Evolutionary conservation across 1,140 invertebrate species (phyloP).

Genomic region (Semibalanus balanoides): DNA sequence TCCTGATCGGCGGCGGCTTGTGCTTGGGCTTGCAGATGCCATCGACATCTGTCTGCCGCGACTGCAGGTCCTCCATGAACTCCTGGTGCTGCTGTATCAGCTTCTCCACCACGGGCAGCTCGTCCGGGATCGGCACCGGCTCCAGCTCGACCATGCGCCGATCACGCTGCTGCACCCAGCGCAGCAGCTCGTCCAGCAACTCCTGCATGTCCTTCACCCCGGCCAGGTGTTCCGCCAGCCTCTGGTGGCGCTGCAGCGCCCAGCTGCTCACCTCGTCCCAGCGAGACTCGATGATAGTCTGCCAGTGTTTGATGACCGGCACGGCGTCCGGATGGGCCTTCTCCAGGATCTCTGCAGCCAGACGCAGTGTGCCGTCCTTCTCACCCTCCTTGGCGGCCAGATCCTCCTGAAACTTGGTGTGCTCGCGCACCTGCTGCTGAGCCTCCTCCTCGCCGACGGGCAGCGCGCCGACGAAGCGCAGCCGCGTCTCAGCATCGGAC

Average conservation of each 20-base stretch:
- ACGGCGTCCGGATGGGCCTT: slow-evolving; percentile 90
- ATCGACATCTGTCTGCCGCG: slow-evolving; percentile 72
- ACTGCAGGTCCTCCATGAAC: slow-evolving; percentile 82
- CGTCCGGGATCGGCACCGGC: slow-evolving; percentile 76
- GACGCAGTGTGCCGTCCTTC: slow-evolving; percentile 69
- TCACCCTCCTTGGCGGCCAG: slow-evolving; percentile 67
- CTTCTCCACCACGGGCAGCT: slow-evolving; percentile 66
- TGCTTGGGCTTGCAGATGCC: slow-evolving; percentile 55
- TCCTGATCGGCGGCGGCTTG: background rate
- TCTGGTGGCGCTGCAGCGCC: slow-evolving; percentile 66
- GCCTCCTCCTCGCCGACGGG: slow-evolving; percentile 85
- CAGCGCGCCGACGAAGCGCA: slow-evolving; percentile 68
- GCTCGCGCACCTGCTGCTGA: slow-evolving; percentile 64
- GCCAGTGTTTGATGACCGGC: slow-evolving; percentile 91
- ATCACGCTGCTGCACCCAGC: slow-evolving; percentile 66
- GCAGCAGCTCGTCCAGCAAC: slow-evolving; percentile 78
- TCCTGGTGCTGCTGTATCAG: slow-evolving; percentile 83
- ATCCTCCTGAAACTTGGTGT: slow-evolving; percentile 74
- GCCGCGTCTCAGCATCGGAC: slow-evolving; percentile 82
- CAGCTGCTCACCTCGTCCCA: slow-evolving; percentile 86
- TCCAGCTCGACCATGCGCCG: slow-evolving; percentile 64
- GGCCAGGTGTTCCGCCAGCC: slow-evolving; percentile 57
- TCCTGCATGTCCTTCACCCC: slow-evolving; percentile 39
- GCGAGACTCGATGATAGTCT: slow-evolving; percentile 87
- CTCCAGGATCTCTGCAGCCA: slow-evolving; percentile 73